These are phyloP conservation scores for Gastrophryne carolinensis DNA, from an alignment of 2,797 vertebrate genomes.

Conservation along the genomic window DNA sequence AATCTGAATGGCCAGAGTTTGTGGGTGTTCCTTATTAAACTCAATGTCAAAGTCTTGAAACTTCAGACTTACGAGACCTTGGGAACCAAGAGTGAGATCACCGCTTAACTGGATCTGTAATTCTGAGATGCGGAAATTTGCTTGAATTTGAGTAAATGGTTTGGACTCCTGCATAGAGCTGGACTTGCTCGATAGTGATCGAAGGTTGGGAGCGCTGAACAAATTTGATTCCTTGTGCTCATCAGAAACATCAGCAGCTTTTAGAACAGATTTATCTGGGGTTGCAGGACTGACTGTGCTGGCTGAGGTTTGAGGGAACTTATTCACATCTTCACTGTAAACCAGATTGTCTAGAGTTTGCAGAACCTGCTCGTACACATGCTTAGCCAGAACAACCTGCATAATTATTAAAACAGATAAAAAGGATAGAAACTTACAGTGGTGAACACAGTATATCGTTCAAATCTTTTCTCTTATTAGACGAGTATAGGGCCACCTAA, in stretches of 20 bases:
- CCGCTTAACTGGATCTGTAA: slow-evolving; percentile 90
- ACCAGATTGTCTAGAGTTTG: slow-evolving; percentile 93
- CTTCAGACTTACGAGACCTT: slow-evolving; percentile 89
- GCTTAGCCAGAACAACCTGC: slow-evolving; percentile 93
- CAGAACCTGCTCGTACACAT: slow-evolving; percentile 94
- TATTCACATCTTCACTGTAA: slow-evolving; percentile 82
- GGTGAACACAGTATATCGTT: too few relatives aligned
- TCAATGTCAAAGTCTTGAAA: slow-evolving; percentile 94
- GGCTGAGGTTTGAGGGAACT: slow-evolving; percentile 67
- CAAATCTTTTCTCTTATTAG: too few relatives aligned
- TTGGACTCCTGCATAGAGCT: slow-evolving; percentile 62
- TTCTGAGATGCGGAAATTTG: slow-evolving; percentile 86
- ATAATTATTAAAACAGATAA: neutral
- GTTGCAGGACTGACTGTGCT: slow-evolving; percentile 70
- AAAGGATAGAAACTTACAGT: neutral
- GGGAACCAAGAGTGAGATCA: slow-evolving; percentile 89
- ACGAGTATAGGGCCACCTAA: too few relatives aligned
- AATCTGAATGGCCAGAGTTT: slow-evolving; percentile 85
- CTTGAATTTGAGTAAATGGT: slow-evolving; percentile 89
- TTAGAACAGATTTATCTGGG: slow-evolving; percentile 63
- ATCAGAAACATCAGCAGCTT: slow-evolving; percentile 72
- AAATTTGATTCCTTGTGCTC: slow-evolving; percentile 78
- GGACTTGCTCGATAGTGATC: slow-evolving; percentile 67
- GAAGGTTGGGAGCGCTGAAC: slow-evolving; percentile 80
- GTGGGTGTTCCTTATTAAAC: slow-evolving; percentile 90